A percentile compares a stretch with the other conserved stretches of the same genome.
Evolutionary conservation across 2,113 vertebrate species (phyloP).

Genomic region (Trichechus manatus): DNA sequence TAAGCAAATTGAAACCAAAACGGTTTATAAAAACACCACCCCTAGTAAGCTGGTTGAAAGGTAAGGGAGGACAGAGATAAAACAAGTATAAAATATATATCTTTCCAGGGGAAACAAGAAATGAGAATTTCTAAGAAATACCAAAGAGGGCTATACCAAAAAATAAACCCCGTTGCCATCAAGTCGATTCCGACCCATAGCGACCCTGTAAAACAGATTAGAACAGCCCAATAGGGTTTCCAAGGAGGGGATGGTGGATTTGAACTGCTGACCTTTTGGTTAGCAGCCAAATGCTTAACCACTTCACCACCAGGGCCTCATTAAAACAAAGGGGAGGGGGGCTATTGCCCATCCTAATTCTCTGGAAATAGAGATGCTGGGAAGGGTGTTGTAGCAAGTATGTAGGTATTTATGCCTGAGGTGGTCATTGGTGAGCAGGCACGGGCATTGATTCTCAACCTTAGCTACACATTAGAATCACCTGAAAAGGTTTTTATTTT

Average conservation of each 20-base stretch:
- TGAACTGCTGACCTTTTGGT: too few species aligned
- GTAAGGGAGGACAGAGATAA: not conserved
- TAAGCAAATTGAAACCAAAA: not conserved
- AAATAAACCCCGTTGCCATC: too few species aligned
- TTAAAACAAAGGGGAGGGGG: too few species aligned
- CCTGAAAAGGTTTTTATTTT: not conserved
- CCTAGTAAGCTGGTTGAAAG: not conserved
- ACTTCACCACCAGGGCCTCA: too few species aligned
- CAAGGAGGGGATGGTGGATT: too few species aligned
- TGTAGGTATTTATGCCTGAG: not conserved
- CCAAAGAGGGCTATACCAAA: not conserved
- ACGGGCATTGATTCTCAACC: not conserved
- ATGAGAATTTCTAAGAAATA: not conserved
- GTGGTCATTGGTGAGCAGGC: too few species aligned
- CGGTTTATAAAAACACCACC: not conserved
- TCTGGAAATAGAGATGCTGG: not conserved
- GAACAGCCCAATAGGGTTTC: too few species aligned
- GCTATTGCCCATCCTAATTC: not conserved
- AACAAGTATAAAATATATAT: not conserved
- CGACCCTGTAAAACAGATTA: too few species aligned
- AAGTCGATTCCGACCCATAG: too few species aligned
- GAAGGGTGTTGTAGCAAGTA: not conserved
- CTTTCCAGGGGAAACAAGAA: not conserved
- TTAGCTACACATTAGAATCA: not conserved
- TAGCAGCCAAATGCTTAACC: too few species aligned